Conservation (phyloP, 1,140 invertebrate genomes). For the Whitmania pigra region DNA sequence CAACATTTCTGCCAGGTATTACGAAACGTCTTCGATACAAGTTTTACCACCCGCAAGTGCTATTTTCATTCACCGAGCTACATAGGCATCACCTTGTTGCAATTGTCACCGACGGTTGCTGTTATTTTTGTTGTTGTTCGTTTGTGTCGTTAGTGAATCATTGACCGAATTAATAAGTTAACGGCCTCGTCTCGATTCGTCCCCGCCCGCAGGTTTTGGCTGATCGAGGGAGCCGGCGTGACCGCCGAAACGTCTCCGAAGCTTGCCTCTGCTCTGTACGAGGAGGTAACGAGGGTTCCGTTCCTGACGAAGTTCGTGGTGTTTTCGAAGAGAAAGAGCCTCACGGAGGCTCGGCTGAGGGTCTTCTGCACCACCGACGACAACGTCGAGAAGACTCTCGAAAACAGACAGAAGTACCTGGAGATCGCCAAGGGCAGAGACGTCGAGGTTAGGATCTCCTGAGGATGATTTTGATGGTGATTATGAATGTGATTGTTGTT, state of each 20-base stretch:
- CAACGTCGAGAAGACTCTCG: constrained; percentile 80
- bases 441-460: constrained; percentile 59
- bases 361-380: constrained; percentile 97
- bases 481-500: too few species aligned
- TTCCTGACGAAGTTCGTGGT: constrained; percentile 95
- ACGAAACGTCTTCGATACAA: too few species aligned
- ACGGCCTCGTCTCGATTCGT: constrained; percentile 91
- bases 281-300: constrained; percentile 87
- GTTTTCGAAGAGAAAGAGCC: constrained; percentile 80
- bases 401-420: constrained; percentile 83
- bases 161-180: too few species aligned
- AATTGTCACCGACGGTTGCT: too few species aligned
- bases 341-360: constrained; percentile 71
- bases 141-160: too few species aligned
- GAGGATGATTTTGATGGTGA: background rate
- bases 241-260: constrained; percentile 85
- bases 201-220: constrained; percentile 89
- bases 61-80: too few species aligned
- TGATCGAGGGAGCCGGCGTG: constrained; percentile 57
- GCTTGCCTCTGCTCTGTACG: constrained; percentile 92
- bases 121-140: too few species aligned
- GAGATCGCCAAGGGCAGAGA: constrained; percentile 90
- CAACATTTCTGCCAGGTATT: constrained; percentile 73
- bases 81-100: too few species aligned
- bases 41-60: too few species aligned